A percentile compares a stretch with the other conserved stretches of the same genome.
Evolutionary conservation across 1,140 invertebrate genomes (phyloP).

Genomic region (Drosophila virilis): DNA sequence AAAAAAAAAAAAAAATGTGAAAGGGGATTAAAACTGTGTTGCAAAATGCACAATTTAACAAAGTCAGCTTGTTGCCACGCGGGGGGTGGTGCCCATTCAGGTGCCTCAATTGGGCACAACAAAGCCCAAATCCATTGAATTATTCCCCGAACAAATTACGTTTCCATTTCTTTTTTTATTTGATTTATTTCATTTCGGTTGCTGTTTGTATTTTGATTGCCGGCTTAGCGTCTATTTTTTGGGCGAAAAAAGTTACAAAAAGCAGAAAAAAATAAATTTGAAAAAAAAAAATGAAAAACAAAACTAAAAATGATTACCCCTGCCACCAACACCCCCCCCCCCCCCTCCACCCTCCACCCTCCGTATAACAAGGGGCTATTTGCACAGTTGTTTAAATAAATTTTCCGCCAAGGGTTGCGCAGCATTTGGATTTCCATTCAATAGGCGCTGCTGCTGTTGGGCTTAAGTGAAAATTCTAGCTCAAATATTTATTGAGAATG

Average conservation of each 20-base stretch:
- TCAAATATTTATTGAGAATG: constrained; percentile 72
- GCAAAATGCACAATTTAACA: constrained; percentile 64
- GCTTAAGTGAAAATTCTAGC: constrained; percentile 64
- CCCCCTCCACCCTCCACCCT: too few species aligned
- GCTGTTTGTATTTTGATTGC: constrained; percentile 73
- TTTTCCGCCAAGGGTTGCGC: constrained; percentile 65
- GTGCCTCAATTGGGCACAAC: constrained; percentile 47
- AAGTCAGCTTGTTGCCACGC: constrained; percentile 35
- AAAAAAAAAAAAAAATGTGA: constrained; percentile 17
- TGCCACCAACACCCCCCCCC: constrained; percentile 1
- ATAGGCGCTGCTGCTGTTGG: constrained; percentile 25
- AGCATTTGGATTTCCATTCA: constrained; percentile 35
- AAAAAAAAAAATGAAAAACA: constrained; percentile 7
- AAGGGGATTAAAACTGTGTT: constrained; percentile 36
- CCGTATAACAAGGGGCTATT: constrained; percentile 39
- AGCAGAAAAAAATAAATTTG: constrained; percentile 22
- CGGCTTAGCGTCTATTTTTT: constrained; percentile 57
- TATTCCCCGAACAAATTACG: constrained; percentile 13
- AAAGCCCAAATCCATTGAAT: not conserved
- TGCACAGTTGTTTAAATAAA: constrained; percentile 79
- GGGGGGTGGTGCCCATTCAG: constrained; percentile 44
- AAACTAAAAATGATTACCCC: constrained; percentile 46
- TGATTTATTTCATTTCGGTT: not conserved
- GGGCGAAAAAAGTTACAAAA: constrained; percentile 44
- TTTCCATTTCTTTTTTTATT: constrained; percentile 3